Evolutionary conservation across 2,113 vertebrate species (phyloP).

Genomic region (Vireo altiloquus): DNA sequence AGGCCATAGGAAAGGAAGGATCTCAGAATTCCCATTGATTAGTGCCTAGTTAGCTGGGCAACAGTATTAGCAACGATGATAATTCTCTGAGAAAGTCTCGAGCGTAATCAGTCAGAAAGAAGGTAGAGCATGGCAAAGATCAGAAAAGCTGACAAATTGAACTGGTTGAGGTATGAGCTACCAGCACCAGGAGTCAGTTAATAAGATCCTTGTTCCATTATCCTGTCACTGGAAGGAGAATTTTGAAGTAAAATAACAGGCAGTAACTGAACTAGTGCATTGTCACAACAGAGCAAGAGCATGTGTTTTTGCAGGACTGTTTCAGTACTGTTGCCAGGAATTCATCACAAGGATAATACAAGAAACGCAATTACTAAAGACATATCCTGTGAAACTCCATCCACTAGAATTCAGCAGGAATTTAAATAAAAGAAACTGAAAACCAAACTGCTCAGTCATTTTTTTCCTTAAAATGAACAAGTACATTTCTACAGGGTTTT

Average conservation of each 20-base stretch:
- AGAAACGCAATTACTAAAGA: not conserved
- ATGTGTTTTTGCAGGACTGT: not conserved
- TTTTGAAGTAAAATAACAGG: not conserved
- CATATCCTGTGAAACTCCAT: not conserved
- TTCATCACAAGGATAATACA: not conserved
- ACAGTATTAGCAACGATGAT: not conserved
- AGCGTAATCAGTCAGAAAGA: not conserved
- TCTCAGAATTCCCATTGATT: not conserved
- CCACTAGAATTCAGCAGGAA: not conserved
- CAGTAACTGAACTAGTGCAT: not conserved
- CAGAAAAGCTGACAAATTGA: not conserved
- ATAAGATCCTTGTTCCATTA: not conserved
- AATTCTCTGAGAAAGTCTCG: not conserved
- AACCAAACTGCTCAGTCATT: accelerated
- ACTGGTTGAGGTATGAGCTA: not conserved
- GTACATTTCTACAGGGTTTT: not conserved
- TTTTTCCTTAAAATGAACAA: not conserved
- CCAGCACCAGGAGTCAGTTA: not conserved
- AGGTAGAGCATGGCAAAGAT: not conserved
- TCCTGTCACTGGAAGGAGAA: not conserved
- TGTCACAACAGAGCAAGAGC: not conserved
- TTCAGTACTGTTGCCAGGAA: not conserved
- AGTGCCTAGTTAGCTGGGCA: not conserved
- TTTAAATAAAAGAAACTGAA: not conserved
- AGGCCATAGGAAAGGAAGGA: not conserved